Conservation (phyloP, 2,888 invertebrate genomes). For the Cinara cedri region DNA sequence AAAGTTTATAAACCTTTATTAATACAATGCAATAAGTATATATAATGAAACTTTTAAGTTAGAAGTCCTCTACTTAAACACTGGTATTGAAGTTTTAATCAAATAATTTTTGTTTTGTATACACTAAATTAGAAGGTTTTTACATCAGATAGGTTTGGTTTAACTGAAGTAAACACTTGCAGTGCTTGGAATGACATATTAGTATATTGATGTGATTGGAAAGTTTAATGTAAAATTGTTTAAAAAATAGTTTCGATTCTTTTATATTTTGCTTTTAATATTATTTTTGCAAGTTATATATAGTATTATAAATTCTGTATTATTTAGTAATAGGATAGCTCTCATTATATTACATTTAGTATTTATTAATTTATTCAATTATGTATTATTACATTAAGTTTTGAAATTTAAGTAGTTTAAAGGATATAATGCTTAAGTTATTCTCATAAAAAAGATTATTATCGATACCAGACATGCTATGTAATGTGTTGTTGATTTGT, state of each 20-base stretch:
- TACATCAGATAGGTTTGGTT: background rate
- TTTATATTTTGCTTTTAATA: too few species aligned
- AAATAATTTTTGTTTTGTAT: too few species aligned
- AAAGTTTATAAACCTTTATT: too few species aligned
- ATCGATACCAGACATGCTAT: background rate
- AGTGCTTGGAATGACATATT: too few species aligned
- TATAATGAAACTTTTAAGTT: too few species aligned
- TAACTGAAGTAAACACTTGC: background rate
- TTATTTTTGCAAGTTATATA: too few species aligned
- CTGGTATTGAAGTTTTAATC: too few species aligned
- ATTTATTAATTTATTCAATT: slow-evolving; percentile 9
- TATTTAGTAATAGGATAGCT: slow-evolving; percentile 1
- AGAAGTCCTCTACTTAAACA: too few species aligned
- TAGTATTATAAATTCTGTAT: background rate
- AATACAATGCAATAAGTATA: too few species aligned
- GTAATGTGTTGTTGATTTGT: background rate
- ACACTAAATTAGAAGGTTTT: background rate
- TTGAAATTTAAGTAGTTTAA: slow-evolving; percentile 20
- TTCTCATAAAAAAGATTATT: background rate
- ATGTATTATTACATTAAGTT: slow-evolving; percentile 21
- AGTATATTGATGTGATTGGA: too few species aligned
- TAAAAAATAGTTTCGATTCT: too few species aligned
- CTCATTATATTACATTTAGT: background rate
- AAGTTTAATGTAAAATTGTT: too few species aligned
- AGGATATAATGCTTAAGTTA: background rate